Evolutionary conservation across 1,140 invertebrate species (phyloP).

Genomic region (Aphaenogaster rudis): DNA sequence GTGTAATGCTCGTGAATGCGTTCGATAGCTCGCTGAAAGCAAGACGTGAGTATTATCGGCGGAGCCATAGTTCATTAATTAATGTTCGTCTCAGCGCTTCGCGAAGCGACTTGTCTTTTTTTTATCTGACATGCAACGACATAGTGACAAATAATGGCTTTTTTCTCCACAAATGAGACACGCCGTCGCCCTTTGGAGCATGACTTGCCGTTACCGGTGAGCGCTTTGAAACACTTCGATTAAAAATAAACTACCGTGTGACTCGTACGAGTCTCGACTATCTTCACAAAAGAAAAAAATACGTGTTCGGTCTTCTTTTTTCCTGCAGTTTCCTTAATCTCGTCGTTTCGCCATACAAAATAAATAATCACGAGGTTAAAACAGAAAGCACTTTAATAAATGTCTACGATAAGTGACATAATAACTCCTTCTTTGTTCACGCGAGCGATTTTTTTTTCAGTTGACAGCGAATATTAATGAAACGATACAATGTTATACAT

Average conservation of each 20-base stretch:
- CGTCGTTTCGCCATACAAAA: conserved; percentile 6
- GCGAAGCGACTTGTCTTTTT: conserved; percentile 40
- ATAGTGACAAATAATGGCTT: conserved; percentile 52
- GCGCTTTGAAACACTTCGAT: conserved; percentile 62
- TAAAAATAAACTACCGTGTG: conserved; percentile 75
- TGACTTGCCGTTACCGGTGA: conserved; percentile 56
- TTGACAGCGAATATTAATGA: background rate
- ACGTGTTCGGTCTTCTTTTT: conserved; percentile 24
- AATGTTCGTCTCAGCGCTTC: conserved; percentile 13
- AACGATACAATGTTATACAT: background rate
- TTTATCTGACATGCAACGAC: conserved; percentile 28
- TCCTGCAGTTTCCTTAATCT: conserved; percentile 33
- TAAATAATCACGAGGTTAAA: conserved; percentile 46
- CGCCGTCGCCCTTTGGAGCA: conserved; percentile 42
- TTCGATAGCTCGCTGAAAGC: conserved; percentile 4
- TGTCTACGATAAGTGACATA: background rate
- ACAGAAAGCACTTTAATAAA: conserved; percentile 32
- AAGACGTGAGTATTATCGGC: conserved; percentile 26
- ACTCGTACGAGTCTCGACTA: conserved; percentile 44
- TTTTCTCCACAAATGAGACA: conserved; percentile 47
- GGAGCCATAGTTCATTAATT: conserved; percentile 48
- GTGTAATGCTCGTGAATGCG: background rate
- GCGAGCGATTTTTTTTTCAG: background rate
- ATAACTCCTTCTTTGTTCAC: background rate
- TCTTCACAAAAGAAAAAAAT: conserved; percentile 34